A percentile compares a stretch with the other conserved stretches of the same genome.
Conservation (phyloP, 1,140 invertebrate species). For the Lepidurus apus region DNA sequence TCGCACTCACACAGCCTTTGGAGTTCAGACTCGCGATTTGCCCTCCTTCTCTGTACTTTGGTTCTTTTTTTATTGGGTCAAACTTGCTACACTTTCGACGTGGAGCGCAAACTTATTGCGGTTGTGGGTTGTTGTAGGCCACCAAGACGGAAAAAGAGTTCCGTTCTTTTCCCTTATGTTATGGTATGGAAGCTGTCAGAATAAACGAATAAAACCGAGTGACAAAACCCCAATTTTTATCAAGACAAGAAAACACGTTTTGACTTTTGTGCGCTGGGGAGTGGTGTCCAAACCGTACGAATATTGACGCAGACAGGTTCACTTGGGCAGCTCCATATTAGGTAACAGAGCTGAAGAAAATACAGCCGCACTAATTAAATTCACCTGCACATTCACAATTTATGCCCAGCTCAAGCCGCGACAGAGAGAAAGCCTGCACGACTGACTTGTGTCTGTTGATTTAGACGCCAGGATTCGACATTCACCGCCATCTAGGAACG, state of each 20-base stretch:
- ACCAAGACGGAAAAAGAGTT: no score
- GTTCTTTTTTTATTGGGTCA: neutral
- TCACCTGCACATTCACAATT: constrained; percentile 11
- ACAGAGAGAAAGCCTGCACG: neutral
- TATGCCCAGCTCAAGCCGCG: neutral
- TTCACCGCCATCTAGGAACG: neutral
- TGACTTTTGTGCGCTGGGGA: neutral
- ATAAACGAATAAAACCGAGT: no score
- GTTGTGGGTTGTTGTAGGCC: no score
- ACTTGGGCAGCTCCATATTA: neutral
- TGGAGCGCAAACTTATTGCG: no score
- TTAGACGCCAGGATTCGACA: neutral
- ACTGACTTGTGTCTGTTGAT: neutral
- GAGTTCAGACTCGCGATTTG: constrained; percentile 3
- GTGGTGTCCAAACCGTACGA: neutral
- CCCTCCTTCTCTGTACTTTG: neutral
- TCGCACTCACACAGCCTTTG: constrained; percentile 6
- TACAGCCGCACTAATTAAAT: constrained; percentile 14
- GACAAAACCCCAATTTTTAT: no score
- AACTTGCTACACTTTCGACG: neutral
- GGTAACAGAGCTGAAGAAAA: neutral
- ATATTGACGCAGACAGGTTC: neutral
- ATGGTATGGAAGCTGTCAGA: no score
- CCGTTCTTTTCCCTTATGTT: no score
- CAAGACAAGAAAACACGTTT: neutral